Base-by-base conservation (phyloP, 2,888 invertebrate species). In the Chymomyza procnemis region DNA sequence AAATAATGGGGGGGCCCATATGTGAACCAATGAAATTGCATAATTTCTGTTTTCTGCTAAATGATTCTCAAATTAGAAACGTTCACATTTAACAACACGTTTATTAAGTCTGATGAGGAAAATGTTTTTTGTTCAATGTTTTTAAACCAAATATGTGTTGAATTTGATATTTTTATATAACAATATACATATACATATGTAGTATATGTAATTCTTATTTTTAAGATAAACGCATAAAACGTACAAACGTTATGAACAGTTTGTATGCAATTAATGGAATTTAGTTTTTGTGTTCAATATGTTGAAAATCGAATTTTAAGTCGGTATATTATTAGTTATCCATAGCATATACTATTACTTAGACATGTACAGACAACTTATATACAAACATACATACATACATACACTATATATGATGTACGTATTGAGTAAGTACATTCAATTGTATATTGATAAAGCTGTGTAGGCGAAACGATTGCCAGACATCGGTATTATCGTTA, bases 371-470 rank as follows among this genome's bases (percentile, higher is more conserved):
- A 61, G 12, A 8, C 2, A 50, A 14, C 4, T 50, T 58, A 52
- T 56, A 54, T 21, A 47, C 34, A 64, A 55, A 9, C 41, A 41
- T 60, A 34, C 62, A 59, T 61, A 64, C 69, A 69, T 61, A 62
- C 67, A 62, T n/a, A 58, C 6, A 58, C 3, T 26, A 26, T 5
- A 26, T 26, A 26, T 26, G 26, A 26, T 26, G 6, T 26, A 26
- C n/a, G n/a, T n/a, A n/a, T n/a, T 21, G 48, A 16, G 58, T 18
- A 58, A 52, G 6, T 41, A 58, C n/a, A 8, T 70, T 66, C 64
- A 84, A 75, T 61, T 76, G 74, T 76, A 80, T 67, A 88, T 87
- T 82, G 79, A 76, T 80, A 75, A 78, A 79, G 64, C 74, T 69
- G 74, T 69, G 74, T 71, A 71, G 75, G 73, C 70, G 72, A 67